Evolutionary conservation across 2,888 invertebrate species (phyloP), one percentile per base, ranked within the genome.

Genomic region (Hirtodrosophila duncani): DNA sequence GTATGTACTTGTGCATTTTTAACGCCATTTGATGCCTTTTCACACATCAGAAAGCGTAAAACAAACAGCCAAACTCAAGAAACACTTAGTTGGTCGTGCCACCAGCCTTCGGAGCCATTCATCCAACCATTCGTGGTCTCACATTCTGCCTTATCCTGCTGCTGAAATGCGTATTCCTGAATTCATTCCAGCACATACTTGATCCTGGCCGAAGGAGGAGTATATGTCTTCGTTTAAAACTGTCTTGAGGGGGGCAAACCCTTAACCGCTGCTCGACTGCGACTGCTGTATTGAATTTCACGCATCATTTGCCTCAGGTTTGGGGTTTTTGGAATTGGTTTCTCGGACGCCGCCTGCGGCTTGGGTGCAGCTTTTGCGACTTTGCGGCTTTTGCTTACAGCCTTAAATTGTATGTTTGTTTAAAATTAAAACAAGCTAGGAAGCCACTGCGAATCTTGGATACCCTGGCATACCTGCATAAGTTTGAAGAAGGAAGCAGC

Each of bases 21-120:
- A 79, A 77, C 77, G 77, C 79, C 77, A 77, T 79, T 77, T 79
- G 79, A 79, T 75, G 77, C 77, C 77, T 79, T 77, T 77, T 77
- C 70, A 77, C 77, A 72, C 67, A 78, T 72, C 59, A 58, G 53
- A 56, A 63, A 61, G 60, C 75, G 64, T 36, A 68, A 64, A 60
- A 63, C 65, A 74, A 78, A 74, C 67, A 74, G 57, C 38, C 43
- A 69, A 49, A 57, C 75, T 63, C 67, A 48, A 74, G 72, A 75
- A 79, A 72, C 80, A 79, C 72, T 72, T 72, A 79, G 79, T 51
- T 58, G 44, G 67, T 38, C 52, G 24, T 33, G 33, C 58, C 60
- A 58, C 31, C 37, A 56, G 18, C 13, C 39, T 24, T 30, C 48
- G 34, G 30, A 45, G 30, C 30, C 17, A 51, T 43, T 48, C 57